Base-by-base conservation (phyloP, 2,797 vertebrate species). In the Eleutherodactylus coqui region DNA sequence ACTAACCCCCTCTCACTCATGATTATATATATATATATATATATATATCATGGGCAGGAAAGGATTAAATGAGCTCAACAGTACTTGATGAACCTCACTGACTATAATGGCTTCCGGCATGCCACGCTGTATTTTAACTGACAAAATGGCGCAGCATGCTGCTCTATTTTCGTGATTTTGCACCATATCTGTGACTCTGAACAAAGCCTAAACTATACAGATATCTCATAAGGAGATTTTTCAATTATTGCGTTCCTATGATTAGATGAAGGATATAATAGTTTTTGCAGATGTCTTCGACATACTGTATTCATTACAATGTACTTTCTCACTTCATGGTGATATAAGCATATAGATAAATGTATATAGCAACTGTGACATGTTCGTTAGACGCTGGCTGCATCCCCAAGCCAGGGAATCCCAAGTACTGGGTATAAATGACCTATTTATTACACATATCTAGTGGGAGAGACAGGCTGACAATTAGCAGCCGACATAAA, bases 401-500 rank as follows among this genome's bases (percentile, higher is more conserved):
- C 41, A 41, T n/a, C 19, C 51, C 41, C 60, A 67, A 51, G 34
- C 38, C 4, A 85, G 75, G 60, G 45, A 79, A 24, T 47, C 13
- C 60, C 36, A 13, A 60, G 32, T 36, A 38, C 17, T n/a, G 16
- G 29, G 10, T 9, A 81, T 62, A 62, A 36, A 53, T 16, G 17
- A n/a, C n/a, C 49, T 47, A 14, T n/a, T n/a, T 47, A 14, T n/a
- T n/a, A 53, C 51, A 19, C 34, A 70, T 11, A 36, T 19, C 29
- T 49, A 76, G 34, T 27, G 29, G n/a, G 8, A 34, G 58, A 34
- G 29, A 38, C 13, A 27, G 53, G n/a, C 6, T 87, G 86, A 87
- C n/a, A 49, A 51, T 43, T 32, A 75, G 41, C 86, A 87, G 86
- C 80, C 19, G 9, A 43, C 75, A 49, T 34, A 84, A 83, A 73